Base-by-base conservation (phyloP, 2,113 vertebrate genomes). In the Otocyon megalotis region DNA sequence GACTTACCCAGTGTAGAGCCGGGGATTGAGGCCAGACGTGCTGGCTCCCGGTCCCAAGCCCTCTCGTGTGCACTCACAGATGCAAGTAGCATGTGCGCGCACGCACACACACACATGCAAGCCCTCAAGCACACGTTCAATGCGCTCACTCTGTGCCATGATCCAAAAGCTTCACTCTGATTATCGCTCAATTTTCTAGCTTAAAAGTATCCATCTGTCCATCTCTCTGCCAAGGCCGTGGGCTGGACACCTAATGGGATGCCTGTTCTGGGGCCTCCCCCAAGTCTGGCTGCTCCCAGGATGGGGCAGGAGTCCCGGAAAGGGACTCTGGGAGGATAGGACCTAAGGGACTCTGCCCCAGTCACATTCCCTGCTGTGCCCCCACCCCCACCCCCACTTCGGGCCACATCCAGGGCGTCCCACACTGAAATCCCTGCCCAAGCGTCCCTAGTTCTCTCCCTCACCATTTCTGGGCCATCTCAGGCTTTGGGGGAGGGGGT, bases 181-280 rank as follows among this genome's bases (percentile, higher is more conserved):
- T 89, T 35, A 11, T 82, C 82, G 90, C 83, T 95, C 92, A 77
- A 10, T 94, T 96, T 85, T 90, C 76, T 87, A 96, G 62, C 54
- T 48, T 87, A 7, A 84, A 87, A 97, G 26, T 84, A 58, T 90
- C 89, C 81, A 92, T 97, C 81, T 90, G 94, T 79, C 94, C 62
- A 53, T 76, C 85, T 94, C 63, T 91, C 60, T 94, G 91, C 93
- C 95, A 97, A 83, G 92, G 94, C 97, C 13, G 28, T 15, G 62
- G 85, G 88, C 81, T 82, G 53, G 86, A 93, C 50, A 28, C 86
- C 86, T 74, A 20, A 62, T 35, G 72, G 22, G 95, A 35, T 50
- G 84, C 35, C 62, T 93, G 88, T 63, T 80, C 91, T 32, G 63
- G 63, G 87, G 60, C 56, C 26, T 84, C 37, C 56, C 54, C 37